phyloP scores from a whole-genome alignment of 2,113 vertebrate species.

The Alaudala cheleensis region DNA sequence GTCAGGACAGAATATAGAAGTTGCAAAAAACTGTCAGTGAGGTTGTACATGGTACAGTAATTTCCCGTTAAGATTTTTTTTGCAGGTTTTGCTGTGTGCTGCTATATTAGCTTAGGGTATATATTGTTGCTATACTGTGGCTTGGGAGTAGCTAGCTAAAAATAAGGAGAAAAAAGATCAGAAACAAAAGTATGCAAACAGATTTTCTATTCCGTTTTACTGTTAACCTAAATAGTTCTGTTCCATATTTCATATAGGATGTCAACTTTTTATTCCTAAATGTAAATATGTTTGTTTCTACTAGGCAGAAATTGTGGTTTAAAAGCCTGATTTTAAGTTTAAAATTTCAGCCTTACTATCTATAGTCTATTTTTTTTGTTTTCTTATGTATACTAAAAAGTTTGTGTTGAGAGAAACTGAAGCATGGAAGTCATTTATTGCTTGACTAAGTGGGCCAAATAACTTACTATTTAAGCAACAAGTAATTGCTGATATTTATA shows the following conservation, averaged over 20 bases:
- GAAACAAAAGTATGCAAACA: not conserved
- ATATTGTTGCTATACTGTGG: not conserved
- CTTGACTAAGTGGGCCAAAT: not conserved
- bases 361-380: not conserved
- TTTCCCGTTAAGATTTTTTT: not conserved
- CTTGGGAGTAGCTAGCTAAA: not conserved
- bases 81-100: not conserved
- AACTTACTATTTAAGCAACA: not conserved
- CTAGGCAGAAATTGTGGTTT: not conserved
- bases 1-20: not conserved
- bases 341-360: not conserved
- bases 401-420: not conserved
- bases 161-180: not conserved
- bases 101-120: not conserved
- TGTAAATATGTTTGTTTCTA: not conserved
- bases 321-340: not conserved
- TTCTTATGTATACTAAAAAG: not conserved
- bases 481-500: not conserved
- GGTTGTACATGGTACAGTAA: not conserved
- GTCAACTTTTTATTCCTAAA: not conserved
- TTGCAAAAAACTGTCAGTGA: not conserved
- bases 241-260: not conserved
- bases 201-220: not conserved
- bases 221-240: not conserved
- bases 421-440: not conserved